These are phyloP conservation scores for Polymixis flavicincta DNA, from an alignment of 2,888 invertebrate genomes.

Conservation along the genomic window DNA sequence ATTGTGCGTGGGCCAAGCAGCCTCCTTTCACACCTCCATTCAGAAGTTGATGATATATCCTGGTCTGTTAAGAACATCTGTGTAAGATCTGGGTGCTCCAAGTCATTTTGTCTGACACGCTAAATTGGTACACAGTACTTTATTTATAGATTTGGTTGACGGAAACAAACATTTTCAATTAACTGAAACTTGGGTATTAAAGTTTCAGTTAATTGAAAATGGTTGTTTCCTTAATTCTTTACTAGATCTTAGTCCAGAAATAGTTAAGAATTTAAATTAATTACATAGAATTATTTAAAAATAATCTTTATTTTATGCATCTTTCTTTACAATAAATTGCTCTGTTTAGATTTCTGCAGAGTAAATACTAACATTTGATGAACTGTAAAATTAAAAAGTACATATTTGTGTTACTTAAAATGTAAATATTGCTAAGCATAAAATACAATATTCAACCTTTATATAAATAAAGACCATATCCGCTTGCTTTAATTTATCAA, in stretches of 20 bases:
- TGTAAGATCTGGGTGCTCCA: too few species aligned
- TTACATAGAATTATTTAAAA: background rate
- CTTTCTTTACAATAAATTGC: background rate
- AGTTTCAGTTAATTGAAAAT: background rate
- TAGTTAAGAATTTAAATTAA: background rate
- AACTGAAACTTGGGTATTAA: too few species aligned
- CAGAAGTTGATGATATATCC: too few species aligned
- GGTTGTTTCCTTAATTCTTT: too few species aligned
- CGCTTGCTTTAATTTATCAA: conserved; percentile 20
- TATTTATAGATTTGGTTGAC: background rate
- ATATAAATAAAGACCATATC: conserved; percentile 12
- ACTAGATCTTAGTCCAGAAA: background rate
- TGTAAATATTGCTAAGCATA: background rate
- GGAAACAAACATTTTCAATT: too few species aligned
- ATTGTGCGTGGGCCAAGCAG: too few species aligned
- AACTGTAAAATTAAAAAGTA: conserved; percentile 21
- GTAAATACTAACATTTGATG: background rate
- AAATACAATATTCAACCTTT: background rate
- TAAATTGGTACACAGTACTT: background rate
- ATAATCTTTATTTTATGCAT: background rate
- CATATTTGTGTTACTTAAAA: conserved; percentile 10
- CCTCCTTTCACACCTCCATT: too few species aligned
- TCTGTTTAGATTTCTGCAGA: background rate
- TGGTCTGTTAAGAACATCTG: too few species aligned
- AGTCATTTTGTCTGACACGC: background rate